Evolutionary conservation across 2,113 vertebrate species (phyloP).

Genomic region (Sphyrna mokarran): DNA sequence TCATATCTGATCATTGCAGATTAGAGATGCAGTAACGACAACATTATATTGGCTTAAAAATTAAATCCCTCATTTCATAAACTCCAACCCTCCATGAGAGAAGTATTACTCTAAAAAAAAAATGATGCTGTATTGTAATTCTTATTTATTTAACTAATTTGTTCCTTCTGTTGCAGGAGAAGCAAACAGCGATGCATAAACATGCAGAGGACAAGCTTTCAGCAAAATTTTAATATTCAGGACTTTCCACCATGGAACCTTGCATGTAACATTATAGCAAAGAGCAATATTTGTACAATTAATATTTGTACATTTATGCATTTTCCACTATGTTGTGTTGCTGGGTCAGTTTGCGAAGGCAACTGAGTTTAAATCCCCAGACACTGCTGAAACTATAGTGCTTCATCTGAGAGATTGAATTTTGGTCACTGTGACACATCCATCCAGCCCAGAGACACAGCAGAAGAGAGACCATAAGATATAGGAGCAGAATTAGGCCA

Average conservation of each 20-base stretch:
- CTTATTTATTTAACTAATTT: neutral
- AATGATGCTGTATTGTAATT: neutral
- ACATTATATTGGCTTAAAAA: neutral
- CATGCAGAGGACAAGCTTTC: neutral
- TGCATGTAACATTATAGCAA: slow-evolving; percentile 1
- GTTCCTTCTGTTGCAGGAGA: neutral
- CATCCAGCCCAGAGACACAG: neutral
- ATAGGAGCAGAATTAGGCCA: too few relatives aligned
- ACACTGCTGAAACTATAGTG: neutral
- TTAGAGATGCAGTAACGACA: neutral
- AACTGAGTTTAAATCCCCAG: neutral
- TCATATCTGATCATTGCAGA: neutral
- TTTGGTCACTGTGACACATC: neutral
- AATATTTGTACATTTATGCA: slow-evolving; percentile 10
- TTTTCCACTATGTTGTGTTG: slow-evolving; percentile 27
- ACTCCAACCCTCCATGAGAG: neutral
- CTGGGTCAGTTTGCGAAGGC: neutral
- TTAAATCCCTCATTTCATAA: neutral
- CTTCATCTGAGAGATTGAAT: neutral
- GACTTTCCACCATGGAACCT: neutral
- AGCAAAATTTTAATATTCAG: neutral
- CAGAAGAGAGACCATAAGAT: neutral
- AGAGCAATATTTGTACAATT: slow-evolving; percentile 16
- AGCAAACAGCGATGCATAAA: neutral
- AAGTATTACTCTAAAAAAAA: neutral